These are phyloP conservation scores for Nannoperca australis DNA, from an alignment of 2,797 vertebrate genomes.

Conservation along the genomic window DNA sequence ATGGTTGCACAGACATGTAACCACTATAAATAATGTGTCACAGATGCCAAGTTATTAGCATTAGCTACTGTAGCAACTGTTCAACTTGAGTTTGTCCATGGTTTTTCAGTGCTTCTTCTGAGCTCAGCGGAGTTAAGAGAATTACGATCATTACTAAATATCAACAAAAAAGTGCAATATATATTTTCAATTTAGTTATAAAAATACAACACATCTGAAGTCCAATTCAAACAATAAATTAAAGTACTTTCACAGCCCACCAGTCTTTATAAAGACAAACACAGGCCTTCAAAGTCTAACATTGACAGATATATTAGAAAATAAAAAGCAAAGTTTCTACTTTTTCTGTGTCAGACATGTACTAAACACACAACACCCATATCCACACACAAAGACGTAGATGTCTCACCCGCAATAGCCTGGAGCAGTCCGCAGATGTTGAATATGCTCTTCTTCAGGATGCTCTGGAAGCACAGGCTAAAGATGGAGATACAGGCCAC, in stretches of 20 bases:
- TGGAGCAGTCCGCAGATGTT: constrained; percentile 97
- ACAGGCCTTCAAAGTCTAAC: not conserved
- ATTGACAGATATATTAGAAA: not conserved
- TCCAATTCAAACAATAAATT: not conserved
- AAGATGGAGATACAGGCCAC: constrained; percentile 96
- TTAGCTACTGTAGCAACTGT: not conserved
- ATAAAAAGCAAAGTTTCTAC: not conserved
- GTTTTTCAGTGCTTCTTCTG: not conserved
- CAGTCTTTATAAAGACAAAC: not conserved
- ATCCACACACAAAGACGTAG: not conserved
- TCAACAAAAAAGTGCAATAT: not conserved
- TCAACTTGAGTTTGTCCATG: not conserved
- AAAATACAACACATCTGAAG: not conserved
- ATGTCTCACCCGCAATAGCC: constrained; percentile 92
- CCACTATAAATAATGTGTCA: not conserved
- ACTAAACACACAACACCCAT: not conserved
- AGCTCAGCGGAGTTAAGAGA: not conserved
- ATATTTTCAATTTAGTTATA: not conserved
- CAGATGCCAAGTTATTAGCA: not conserved
- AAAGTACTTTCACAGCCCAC: not conserved
- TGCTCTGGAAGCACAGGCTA: constrained; percentile 97
- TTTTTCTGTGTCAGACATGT: not conserved
- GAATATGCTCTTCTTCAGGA: constrained; percentile 98
- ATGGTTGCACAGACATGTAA: constrained; percentile 9
- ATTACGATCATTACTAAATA: not conserved